Evolutionary conservation across 1,140 invertebrate genomes (phyloP).

Genomic region (Tenebrio molitor): DNA sequence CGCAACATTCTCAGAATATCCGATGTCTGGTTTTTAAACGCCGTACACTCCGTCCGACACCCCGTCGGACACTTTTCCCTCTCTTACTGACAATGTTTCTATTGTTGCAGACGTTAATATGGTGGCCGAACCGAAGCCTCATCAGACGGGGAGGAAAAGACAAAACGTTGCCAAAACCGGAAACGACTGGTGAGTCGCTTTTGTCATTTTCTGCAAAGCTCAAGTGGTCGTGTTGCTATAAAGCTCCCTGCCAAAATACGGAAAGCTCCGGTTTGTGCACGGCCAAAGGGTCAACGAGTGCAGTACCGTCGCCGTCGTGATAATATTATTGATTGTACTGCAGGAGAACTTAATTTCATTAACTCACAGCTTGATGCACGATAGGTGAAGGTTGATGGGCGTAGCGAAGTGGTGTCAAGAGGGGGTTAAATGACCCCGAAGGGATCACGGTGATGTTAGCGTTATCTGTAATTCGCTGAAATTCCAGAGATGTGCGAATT

Average conservation of each 20-base stretch:
- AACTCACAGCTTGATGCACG: conserved; percentile 9
- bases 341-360: conserved; percentile 44
- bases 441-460: conserved; percentile 3
- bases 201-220: neutral
- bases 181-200: conserved; percentile 81
- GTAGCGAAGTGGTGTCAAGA: conserved; percentile 25
- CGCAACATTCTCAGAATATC: no score
- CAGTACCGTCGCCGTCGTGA: conserved; percentile 7
- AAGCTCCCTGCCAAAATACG: neutral
- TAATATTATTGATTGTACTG: conserved; percentile 42
- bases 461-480: conserved; percentile 8
- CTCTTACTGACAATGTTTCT: no score
- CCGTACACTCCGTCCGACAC: no score
- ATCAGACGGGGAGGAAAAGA: conserved; percentile 84
- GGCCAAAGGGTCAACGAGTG: conserved; percentile 19
- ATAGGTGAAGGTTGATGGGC: conserved; percentile 30
- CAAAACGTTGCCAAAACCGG: conserved; percentile 85
- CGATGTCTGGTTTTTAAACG: no score
- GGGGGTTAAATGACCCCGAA: conserved; percentile 19
- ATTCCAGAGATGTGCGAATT: neutral
- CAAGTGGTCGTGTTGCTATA: neutral
- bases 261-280: neutral
- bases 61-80: no score
- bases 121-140: conserved; percentile 86
- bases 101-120: conserved; percentile 82